Base-by-base conservation (phyloP, 1,140 invertebrate species). In the Ceratitis capitata region DNA sequence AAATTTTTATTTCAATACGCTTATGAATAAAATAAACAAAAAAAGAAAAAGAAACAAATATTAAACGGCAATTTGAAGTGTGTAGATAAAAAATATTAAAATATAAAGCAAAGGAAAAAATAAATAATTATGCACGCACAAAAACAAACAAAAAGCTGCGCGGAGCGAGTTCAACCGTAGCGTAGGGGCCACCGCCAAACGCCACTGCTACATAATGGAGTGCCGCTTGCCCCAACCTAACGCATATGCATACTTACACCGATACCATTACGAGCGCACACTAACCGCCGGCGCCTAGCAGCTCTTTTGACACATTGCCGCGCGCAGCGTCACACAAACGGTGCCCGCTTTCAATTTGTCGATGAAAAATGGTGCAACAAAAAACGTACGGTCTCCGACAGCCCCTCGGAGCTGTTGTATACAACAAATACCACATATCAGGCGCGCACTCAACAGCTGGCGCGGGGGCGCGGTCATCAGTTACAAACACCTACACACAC, bases 281-380 rank as follows among this genome's bases (percentile, higher is more conserved):
- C 2, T 0, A 47, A 23, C 19, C n/a, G 42, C 3, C 69, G 23
- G n/a, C 69, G 69, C 69, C 35, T n/a, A 14, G 69, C 69, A n/a
- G 29, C 61, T 19, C 16, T 69, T 69, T 69, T 78, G 10, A n/a
- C 39, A 78, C 39, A 42, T 47, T 45, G 69, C 19, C 6, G 69
- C 4, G 23, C 39, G 69, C 19, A 69, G 42, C 69, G 69, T 32
- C 39, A 78, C 69, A 78, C n/a, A 5, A 23, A 78, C n/a, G 5
- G 69, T 78, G 69, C 69, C 42, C 35, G 69, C 69, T 78, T 78
- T 39, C 69, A 78, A 78, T 78, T 78, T 78, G 69, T 78, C 42
- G 69, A 26, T 6, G 39, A 47, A 78, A 45, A 78, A 78, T 29
- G 26, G 32, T 39, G 7, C 29, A 39, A 32, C 29, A 78, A 78